Base-by-base conservation (phyloP, 2,113 vertebrate genomes). In the Psittacara wagleri region DNA sequence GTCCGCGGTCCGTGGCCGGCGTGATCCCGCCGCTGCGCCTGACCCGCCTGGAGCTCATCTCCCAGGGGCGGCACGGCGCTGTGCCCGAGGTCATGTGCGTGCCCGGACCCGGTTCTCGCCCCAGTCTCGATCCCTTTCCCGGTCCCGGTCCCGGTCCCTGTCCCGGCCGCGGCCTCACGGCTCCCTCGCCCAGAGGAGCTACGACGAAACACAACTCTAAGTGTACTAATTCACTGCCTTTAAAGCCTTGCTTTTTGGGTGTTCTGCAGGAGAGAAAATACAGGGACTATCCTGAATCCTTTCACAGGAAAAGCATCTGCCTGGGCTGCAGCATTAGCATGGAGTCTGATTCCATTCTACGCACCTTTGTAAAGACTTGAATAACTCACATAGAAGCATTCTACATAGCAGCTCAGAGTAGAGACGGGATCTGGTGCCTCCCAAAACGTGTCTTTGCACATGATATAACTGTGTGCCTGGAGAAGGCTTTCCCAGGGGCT, bases 141-240 rank as follows among this genome's bases (percentile, higher is more conserved):
- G 8, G 16, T 15, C 41, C 41, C 41, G 41, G 15, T 43, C 41
- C 28, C 18, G 6, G 18, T 39, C 48, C 48, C 46, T 3, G 48
- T 44, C 20, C 5, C 22, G 2, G 20, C 8, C 19, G 9, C 29
- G 13, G 62, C 19, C 63, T 66, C 39, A 43, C 19, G 7, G 23
- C 3, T 57, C 13, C 35, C 63, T 75, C 57, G 4, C 91, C 59
- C 94, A 85, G 74, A 95, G 98, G 98, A 97, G 98, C 98, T 49
- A 98, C 98, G 13, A 91, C 97, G 70, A 55, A 75, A 55, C 68
- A n/a, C 48, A 22, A 2, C 43, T 74, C 10, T 25, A 43, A 19
- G 33, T 5, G 10, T 27, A 10, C 20, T 51, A 39, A 41, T 29
- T 37, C 62, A 13, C 48, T 74, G 28, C 43, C 33, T 52, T 63